Conservation (phyloP, 2,888 invertebrate genomes). For the Pecten maximus region DNA sequence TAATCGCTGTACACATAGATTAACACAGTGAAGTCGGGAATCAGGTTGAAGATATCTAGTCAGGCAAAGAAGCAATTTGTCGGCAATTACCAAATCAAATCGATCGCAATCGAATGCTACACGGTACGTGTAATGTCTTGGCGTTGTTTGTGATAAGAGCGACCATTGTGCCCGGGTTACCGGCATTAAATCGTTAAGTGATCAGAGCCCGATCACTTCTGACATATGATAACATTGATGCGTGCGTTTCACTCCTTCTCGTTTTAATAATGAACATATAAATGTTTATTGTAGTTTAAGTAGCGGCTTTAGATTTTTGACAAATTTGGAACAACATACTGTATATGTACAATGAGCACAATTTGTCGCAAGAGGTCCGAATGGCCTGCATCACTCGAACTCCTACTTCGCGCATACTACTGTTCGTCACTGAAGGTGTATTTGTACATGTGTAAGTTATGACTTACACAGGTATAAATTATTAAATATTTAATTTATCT, state of each 20-base stretch:
- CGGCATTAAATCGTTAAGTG: not conserved
- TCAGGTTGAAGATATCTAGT: not conserved
- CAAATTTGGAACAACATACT: not conserved
- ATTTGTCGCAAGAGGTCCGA: no score
- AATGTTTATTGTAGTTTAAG: not conserved
- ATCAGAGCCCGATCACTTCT: not conserved
- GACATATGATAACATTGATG: not conserved
- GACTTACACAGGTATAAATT: no score
- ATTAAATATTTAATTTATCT: no score
- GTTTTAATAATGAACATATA: not conserved
- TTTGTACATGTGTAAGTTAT: no score
- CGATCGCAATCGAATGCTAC: not conserved
- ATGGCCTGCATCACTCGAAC: no score
- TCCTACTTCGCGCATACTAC: no score
- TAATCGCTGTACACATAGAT: not conserved
- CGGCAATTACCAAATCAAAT: not conserved
- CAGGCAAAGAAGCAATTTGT: not conserved
- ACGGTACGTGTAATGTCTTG: not conserved
- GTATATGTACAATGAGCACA: no score
- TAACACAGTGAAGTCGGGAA: not conserved
- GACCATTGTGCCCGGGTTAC: not conserved
- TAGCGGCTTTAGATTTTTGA: not conserved
- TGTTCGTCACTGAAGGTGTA: no score
- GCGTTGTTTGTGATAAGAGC: not conserved
- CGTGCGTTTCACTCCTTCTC: not conserved